Percentiles rank a stretch among this genome's conserved stretches.
Conservation (phyloP, 1,140 invertebrate genomes). For the Neelides sp. region DNA sequence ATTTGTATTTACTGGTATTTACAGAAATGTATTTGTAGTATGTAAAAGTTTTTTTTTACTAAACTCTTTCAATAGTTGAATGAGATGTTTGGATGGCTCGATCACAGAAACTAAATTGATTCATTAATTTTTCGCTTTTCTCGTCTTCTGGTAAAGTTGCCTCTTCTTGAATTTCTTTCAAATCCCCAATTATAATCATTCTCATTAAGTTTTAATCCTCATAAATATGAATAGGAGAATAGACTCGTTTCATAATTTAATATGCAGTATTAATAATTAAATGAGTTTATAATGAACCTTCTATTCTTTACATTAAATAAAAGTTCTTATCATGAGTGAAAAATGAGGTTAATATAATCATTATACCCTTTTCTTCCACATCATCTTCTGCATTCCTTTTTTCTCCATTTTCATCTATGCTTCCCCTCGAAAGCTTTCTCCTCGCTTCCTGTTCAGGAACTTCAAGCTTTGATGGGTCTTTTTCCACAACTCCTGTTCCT, state of each 20-base stretch:
- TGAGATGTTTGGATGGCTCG: conserved; percentile 70
- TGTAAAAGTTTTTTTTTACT: conserved; percentile 32
- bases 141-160: conserved; percentile 16
- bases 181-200: conserved; percentile 3
- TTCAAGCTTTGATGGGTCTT: background rate
- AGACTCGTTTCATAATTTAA: background rate
- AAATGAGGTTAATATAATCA: background rate
- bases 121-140: conserved; percentile 69
- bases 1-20: too few species aligned
- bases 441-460: background rate
- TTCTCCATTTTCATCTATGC: conserved; percentile 22
- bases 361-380: conserved; percentile 3
- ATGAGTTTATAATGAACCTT: too few species aligned
- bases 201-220: background rate
- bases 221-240: too few species aligned
- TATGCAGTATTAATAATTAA: too few species aligned
- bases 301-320: too few species aligned
- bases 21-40: too few species aligned
- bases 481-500: background rate
- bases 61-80: conserved; percentile 63
- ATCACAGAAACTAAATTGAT: conserved; percentile 88
- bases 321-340: too few species aligned
- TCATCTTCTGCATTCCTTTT: conserved; percentile 25
- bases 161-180: conserved; percentile 14
- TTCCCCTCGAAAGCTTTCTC: background rate